These are phyloP conservation scores for Erpornis zantholeuca DNA, from an alignment of 2,113 vertebrate genomes.

Conservation along the genomic window DNA sequence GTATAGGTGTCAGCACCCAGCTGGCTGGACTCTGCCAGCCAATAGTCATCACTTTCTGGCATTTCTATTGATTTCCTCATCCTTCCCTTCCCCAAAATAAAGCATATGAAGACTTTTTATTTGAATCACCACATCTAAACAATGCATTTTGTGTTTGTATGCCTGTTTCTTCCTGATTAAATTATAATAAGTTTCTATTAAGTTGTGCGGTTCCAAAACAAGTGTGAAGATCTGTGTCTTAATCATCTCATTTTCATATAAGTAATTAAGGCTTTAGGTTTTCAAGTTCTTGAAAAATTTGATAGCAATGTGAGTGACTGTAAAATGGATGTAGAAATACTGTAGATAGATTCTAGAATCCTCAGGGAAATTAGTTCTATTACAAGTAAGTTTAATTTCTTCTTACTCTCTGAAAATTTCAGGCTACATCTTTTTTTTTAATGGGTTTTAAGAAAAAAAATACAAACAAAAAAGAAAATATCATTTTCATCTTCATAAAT, in stretches of 20 bases:
- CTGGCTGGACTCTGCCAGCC: neutral
- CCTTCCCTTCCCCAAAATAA: neutral
- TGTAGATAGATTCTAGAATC: slow-evolving; percentile 1
- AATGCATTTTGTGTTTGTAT: neutral
- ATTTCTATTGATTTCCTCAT: neutral
- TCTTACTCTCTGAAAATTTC: slow-evolving; percentile 45
- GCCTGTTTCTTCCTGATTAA: neutral
- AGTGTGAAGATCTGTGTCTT: neutral
- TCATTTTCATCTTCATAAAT: neutral
- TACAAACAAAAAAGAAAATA: neutral
- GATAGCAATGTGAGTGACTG: neutral
- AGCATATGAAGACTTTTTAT: neutral
- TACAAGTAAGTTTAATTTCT: slow-evolving; percentile 58
- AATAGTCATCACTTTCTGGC: neutral
- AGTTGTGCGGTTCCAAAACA: neutral
- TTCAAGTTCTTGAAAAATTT: slow-evolving; percentile 2
- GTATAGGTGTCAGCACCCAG: neutral
- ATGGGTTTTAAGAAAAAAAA: neutral
- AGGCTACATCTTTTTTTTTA: neutral
- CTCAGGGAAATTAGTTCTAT: slow-evolving; percentile 42
- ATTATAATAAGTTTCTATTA: neutral
- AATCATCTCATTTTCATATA: neutral
- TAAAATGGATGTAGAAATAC: slow-evolving; percentile 21
- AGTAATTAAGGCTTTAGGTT: slow-evolving; percentile 9
- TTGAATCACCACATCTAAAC: neutral